A percentile compares a stretch with the other conserved stretches of the same genome.
Evolutionary conservation across 2,888 invertebrate species (phyloP).

Genomic region (Neoitamus cyanurus): DNA sequence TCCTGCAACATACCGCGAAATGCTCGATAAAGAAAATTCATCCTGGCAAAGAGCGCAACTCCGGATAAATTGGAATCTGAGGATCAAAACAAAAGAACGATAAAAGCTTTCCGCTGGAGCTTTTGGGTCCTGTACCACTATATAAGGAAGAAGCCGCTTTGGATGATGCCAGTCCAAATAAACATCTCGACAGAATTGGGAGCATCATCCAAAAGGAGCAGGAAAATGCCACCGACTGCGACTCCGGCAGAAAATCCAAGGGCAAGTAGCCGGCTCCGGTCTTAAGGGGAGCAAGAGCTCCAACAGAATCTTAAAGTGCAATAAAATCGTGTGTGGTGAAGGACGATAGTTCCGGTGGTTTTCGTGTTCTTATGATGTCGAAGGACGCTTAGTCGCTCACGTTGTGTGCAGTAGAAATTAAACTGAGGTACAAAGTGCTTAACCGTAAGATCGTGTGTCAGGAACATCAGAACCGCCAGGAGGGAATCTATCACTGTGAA

Average conservation of each 20-base stretch:
- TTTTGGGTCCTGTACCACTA: conserved; percentile 1
- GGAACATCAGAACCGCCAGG: background rate
- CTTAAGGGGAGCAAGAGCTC: background rate
- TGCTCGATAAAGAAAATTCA: background rate
- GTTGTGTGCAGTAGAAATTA: background rate
- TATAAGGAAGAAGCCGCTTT: background rate
- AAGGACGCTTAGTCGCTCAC: background rate
- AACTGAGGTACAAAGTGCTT: background rate
- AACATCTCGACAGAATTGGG: background rate
- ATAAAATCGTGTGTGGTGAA: background rate
- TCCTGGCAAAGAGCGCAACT: background rate
- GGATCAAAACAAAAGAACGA: background rate
- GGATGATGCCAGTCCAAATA: background rate
- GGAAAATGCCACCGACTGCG: too few species aligned
- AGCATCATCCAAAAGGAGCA: background rate
- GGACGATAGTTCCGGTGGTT: background rate
- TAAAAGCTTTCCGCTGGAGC: background rate
- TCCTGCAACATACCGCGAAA: background rate
- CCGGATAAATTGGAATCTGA: background rate
- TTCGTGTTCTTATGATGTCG: background rate
- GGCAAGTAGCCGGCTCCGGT: background rate
- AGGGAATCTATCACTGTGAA: background rate
- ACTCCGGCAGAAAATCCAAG: too few species aligned
- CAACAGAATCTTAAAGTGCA: background rate
- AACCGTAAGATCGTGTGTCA: background rate